A percentile compares a stretch with the other conserved stretches of the same genome.
Evolutionary conservation across 1,140 invertebrate genomes (phyloP).

Genomic region (Drosophila nigrodunni): DNA sequence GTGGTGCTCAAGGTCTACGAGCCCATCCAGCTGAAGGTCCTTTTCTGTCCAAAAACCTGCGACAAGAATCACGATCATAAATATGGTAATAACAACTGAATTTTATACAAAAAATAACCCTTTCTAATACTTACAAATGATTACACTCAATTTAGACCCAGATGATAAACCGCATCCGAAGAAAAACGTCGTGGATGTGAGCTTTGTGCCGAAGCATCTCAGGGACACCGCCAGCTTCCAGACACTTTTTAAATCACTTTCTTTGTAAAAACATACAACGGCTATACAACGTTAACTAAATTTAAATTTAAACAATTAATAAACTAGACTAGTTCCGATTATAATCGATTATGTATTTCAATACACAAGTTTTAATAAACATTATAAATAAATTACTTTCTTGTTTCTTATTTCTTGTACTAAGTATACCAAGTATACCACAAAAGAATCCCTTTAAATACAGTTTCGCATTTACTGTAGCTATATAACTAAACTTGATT

Average conservation of each 20-base stretch:
- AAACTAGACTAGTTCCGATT: slow-evolving; percentile 10
- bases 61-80: slow-evolving; percentile 70
- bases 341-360: slow-evolving; percentile 14
- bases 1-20: slow-evolving; percentile 66
- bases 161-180: slow-evolving; percentile 58
- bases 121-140: not conserved
- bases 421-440: slow-evolving; percentile 26
- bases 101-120: not conserved
- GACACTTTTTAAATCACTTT: slow-evolving; percentile 12
- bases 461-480: not conserved
- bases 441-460: slow-evolving; percentile 11
- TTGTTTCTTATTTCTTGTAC: slow-evolving; percentile 15
- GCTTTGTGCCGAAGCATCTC: slow-evolving; percentile 54
- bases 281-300: slow-evolving; percentile 40
- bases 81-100: slow-evolving; percentile 54
- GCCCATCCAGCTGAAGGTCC: slow-evolving; percentile 70
- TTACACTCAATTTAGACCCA: slow-evolving; percentile 50
- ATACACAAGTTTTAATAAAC: slow-evolving; percentile 57
- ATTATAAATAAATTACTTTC: slow-evolving; percentile 64
- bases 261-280: not conserved
- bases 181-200: slow-evolving; percentile 57
- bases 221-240: slow-evolving; percentile 58
- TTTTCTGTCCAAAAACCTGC: slow-evolving; percentile 68
- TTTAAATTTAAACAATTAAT: slow-evolving; percentile 18
- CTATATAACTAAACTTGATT: slow-evolving; percentile 4